These are phyloP conservation scores for Lampris megalopsis DNA, from an alignment of 2,113 vertebrate genomes.

Conservation along the genomic window DNA sequence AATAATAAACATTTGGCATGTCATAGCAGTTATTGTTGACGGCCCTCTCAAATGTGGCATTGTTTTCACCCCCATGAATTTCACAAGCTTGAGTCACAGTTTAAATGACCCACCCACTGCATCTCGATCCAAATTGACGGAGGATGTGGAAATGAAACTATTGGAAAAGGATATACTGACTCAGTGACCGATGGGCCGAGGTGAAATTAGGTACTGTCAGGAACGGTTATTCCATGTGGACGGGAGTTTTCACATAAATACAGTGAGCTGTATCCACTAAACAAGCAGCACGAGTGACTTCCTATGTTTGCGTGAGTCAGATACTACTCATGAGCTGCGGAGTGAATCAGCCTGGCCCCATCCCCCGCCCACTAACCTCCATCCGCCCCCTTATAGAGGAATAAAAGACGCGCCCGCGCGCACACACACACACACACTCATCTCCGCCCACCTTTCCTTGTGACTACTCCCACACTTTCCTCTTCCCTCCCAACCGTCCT, in stretches of 20 bases:
- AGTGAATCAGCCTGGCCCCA: slow-evolving; percentile 72
- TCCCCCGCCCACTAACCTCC: slow-evolving; percentile 76
- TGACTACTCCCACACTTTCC: slow-evolving; percentile 67
- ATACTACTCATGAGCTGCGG: slow-evolving; percentile 73
- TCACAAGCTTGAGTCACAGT: slow-evolving; percentile 73
- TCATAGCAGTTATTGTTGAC: slow-evolving; percentile 21
- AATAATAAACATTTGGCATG: slow-evolving; percentile 6
- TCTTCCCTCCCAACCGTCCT: slow-evolving; percentile 56
- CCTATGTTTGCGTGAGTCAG: slow-evolving; percentile 83
- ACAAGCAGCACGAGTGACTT: slow-evolving; percentile 76
- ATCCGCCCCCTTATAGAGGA: slow-evolving; percentile 67
- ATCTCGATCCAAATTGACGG: slow-evolving; percentile 55
- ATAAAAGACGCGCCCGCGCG: slow-evolving; percentile 74
- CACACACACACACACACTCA: slow-evolving; percentile 68
- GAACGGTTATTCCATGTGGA: slow-evolving; percentile 53
- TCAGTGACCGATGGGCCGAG: slow-evolving; percentile 59
- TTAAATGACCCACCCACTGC: slow-evolving; percentile 61
- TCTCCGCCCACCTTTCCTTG: slow-evolving; percentile 72
- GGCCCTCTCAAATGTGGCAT: slow-evolving; percentile 59
- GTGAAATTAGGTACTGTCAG: slow-evolving; percentile 50
- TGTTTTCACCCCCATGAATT: slow-evolving; percentile 52
- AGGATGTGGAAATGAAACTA: slow-evolving; percentile 75
- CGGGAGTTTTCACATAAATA: slow-evolving; percentile 69
- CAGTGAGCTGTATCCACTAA: slow-evolving; percentile 56
- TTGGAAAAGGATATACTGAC: slow-evolving; percentile 65